Conservation (phyloP, 2,888 invertebrate species). For the Caprella mutica region DNA sequence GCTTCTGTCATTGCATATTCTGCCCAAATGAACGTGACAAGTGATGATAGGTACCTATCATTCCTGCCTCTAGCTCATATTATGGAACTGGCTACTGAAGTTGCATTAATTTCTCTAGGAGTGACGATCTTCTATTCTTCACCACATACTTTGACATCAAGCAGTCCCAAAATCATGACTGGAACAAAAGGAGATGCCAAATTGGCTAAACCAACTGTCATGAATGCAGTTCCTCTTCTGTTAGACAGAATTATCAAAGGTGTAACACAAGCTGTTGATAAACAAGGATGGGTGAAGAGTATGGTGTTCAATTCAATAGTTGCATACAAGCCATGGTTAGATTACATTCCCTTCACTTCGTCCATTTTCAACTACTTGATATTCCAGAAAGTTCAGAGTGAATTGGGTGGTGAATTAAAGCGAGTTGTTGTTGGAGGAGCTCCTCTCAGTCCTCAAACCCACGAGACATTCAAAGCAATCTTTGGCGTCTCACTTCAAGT, state of each 20-base stretch:
- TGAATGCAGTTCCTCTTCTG: slow-evolving; percentile 91
- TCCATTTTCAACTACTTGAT: slow-evolving; percentile 40
- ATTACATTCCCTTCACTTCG: slow-evolving; percentile 2
- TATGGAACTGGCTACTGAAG: slow-evolving; percentile 74
- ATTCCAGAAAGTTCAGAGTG: slow-evolving; percentile 52
- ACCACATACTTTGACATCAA: slow-evolving; percentile 79
- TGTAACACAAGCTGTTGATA: slow-evolving; percentile 83
- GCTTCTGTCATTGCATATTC: slow-evolving; percentile 6
- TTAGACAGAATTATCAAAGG: slow-evolving; percentile 95
- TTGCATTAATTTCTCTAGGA: slow-evolving; percentile 43
- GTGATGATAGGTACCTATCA: slow-evolving; percentile 70
- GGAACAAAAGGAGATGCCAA: slow-evolving; percentile 90
- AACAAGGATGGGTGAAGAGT: slow-evolving; percentile 63
- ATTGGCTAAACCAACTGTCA: slow-evolving; percentile 77
- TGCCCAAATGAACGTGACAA: slow-evolving; percentile 10
- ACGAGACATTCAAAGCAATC: slow-evolving; percentile 45
- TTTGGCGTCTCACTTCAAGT: slow-evolving; percentile 9
- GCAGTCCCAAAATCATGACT: slow-evolving; percentile 87
- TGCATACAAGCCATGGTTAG: slow-evolving; percentile 60
- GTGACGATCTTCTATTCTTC: slow-evolving; percentile 93
- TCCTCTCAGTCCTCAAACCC: slow-evolving; percentile 86
- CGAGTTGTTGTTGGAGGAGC: slow-evolving; percentile 88
- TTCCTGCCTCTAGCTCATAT: slow-evolving; percentile 95
- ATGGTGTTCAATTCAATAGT: slow-evolving; percentile 88
- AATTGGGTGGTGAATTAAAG: slow-evolving; percentile 79